Conservation (phyloP, 2,888 invertebrate genomes). For the Chymomyza amoena region DNA sequence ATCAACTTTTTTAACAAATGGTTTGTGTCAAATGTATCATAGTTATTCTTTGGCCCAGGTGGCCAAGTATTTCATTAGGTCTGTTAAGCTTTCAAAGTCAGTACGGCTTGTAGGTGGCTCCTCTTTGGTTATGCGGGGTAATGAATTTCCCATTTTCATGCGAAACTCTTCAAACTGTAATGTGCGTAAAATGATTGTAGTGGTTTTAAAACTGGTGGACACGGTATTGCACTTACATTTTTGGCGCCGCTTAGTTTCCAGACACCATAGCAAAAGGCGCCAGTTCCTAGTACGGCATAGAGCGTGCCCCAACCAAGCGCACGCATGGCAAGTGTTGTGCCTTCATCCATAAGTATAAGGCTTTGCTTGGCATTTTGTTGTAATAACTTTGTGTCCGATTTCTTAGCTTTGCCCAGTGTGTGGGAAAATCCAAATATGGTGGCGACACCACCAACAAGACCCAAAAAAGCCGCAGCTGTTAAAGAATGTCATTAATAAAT, state of each 20-base stretch:
- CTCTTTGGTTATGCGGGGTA: constrained; percentile 89
- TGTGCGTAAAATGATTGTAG: background rate
- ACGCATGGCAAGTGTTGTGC: constrained; percentile 87
- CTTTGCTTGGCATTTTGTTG: constrained; percentile 84
- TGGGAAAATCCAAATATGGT: constrained; percentile 89
- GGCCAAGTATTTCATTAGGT: constrained; percentile 88
- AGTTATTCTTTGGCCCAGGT: constrained; percentile 77
- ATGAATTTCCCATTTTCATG: constrained; percentile 86
- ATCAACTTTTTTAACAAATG: too few relatives aligned
- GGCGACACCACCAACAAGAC: constrained; percentile 83
- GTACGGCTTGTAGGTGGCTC: constrained; percentile 89
- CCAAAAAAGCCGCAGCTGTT: constrained; percentile 76
- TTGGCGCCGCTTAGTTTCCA: constrained; percentile 94
- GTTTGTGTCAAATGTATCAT: too few relatives aligned
- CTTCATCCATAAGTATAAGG: constrained; percentile 85
- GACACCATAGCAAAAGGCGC: constrained; percentile 88
- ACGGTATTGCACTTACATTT: constrained; percentile 82
- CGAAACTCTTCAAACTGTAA: constrained; percentile 90
- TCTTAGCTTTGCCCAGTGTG: constrained; percentile 88
- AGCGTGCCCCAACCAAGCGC: constrained; percentile 93
- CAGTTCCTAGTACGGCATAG: constrained; percentile 91
- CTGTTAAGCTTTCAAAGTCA: constrained; percentile 91
- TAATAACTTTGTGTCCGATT: constrained; percentile 88
- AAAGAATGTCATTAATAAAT: background rate
- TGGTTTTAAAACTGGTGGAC: background rate